Base-by-base conservation (phyloP, 2,797 vertebrate species). In the Decapterus maruadsi region DNA sequence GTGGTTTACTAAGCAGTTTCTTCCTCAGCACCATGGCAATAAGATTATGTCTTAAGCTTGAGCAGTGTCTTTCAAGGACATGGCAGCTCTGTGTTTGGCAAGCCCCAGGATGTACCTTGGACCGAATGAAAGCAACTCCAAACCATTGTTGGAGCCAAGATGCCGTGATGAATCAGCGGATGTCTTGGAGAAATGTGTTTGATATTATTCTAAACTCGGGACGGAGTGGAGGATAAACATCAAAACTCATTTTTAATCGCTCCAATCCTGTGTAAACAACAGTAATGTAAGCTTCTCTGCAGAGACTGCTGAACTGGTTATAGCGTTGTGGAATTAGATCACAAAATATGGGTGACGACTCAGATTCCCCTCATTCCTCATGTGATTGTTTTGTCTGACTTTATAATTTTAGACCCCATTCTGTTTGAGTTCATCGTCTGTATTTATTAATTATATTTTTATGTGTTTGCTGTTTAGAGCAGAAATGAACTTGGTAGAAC, bases 21-120 rank as follows among this genome's bases (percentile, higher is more conserved):
- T 51, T 63, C 55, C 55, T 19, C 61, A 11, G 63, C 50, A 73
- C 78, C 84, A 87, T 87, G 84, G 82, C 77, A 87, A 89, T 86
- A 54, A 77, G 60, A 87, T 89, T 75, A 85, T 68, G 62, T 77
- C 74, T 85, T 58, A 55, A 83, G 48, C 69, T 70, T 19, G 29
- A 81, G 78, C 73, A 48, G 40, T 7, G 11, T 67, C 72, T 78
- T 81, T 85, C 88, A 92, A 89, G 79, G 89, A 84, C 78, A 40
- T 59, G 54, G 79, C 73, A 68, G 77, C 50, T 59, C 72, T 62
- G 42, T 76, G 73, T 65, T 64, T 75, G 69, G 58, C 64, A 74
- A 58, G 68, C 72, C 68, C 50, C 22, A 0, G 66, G 66, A 74
- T 78, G 61, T 42, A 78, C 65, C 68, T 73, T 22, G 53, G 54